Percentiles rank a stretch among this genome's conserved stretches.
Evolutionary conservation across 2,113 vertebrate genomes (phyloP).

Genomic region (Phalacrocorax brasilianus): DNA sequence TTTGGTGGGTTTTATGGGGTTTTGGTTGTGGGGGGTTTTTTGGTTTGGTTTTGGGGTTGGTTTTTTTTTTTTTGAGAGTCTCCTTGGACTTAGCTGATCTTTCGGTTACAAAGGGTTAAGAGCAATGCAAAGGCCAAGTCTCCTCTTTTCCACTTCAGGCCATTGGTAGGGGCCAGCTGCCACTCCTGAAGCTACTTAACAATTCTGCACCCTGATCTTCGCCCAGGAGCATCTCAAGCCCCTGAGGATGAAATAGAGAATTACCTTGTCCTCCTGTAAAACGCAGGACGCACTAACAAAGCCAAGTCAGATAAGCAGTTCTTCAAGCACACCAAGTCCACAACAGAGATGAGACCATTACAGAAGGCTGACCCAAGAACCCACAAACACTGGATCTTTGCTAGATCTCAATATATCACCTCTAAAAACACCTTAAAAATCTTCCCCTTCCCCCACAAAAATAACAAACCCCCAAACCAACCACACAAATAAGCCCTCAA

Average conservation of each 20-base stretch:
- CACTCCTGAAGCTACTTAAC: not conserved
- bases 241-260: not conserved
- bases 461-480: not conserved
- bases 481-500: not conserved
- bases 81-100: not conserved
- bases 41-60: not conserved
- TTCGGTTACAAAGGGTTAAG: not conserved
- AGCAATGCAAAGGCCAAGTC: not conserved
- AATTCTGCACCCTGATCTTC: not conserved
- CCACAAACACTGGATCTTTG: not conserved
- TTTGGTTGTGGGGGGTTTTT: not conserved
- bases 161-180: not conserved
- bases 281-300: not conserved
- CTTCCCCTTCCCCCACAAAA: not conserved
- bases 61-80: not conserved
- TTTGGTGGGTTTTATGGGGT: not conserved
- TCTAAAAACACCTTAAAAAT: not conserved
- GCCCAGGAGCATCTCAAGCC: not conserved
- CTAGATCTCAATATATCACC: not conserved
- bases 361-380: not conserved
- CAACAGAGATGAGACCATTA: not conserved
- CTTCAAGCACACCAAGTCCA: not conserved
- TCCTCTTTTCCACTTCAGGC: not conserved
- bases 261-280: not conserved
- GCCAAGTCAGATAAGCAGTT: not conserved